Evolutionary conservation across 2,797 vertebrate species (phyloP).

Genomic region (Poeciliopsis turneri): DNA sequence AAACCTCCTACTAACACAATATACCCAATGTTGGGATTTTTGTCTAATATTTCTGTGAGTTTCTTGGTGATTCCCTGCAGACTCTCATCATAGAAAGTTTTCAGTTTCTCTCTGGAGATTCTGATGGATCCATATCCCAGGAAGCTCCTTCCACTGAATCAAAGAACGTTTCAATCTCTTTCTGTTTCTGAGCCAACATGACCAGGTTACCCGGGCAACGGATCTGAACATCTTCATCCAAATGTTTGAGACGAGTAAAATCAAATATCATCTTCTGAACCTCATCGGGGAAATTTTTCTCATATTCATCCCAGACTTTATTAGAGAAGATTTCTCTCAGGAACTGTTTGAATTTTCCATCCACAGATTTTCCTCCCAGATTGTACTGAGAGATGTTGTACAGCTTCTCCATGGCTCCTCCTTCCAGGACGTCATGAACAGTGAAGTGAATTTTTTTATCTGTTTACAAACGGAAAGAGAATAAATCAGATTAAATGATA

Average conservation of each 20-base stretch:
- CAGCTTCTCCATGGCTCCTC: slow-evolving; percentile 9
- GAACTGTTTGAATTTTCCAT: rapidly evolving
- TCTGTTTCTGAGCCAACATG: neutral
- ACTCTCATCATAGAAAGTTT: slow-evolving; percentile 6
- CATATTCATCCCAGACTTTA: neutral
- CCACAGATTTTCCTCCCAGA: neutral
- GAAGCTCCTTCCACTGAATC: neutral
- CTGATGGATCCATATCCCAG: rapidly evolving
- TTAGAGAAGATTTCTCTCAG: neutral
- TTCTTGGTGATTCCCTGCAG: neutral
- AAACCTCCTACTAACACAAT: slow-evolving; percentile 12
- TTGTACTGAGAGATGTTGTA: neutral
- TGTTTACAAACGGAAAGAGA: neutral
- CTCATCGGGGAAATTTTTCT: neutral
- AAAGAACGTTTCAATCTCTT: neutral
- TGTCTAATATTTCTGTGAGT: neutral
- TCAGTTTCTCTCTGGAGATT: rapidly evolving
- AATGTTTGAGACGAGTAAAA: neutral
- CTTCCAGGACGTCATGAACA: neutral
- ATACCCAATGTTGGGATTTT: rapidly evolving
- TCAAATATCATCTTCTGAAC: neutral
- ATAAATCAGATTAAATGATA: neutral
- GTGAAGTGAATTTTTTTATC: neutral
- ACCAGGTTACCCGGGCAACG: neutral
- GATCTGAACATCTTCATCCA: neutral